phyloP scores from a whole-genome alignment of 2,888 invertebrate genomes.

The Prenolepis imparis region DNA sequence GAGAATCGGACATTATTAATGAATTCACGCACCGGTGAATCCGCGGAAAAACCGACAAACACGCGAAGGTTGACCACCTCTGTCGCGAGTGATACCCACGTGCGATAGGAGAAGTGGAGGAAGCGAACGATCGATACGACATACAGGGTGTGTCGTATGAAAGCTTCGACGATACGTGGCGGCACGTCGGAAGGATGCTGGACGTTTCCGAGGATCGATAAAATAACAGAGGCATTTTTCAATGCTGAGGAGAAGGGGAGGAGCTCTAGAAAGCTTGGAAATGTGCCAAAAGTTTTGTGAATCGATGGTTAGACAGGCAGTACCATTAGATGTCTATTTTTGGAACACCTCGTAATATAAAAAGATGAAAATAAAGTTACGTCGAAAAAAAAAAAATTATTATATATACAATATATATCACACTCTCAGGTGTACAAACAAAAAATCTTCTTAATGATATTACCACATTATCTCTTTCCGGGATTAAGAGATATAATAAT shows the following conservation, averaged over 20 bases:
- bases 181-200: constrained; percentile 29
- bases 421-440: not conserved
- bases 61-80: constrained; percentile 46
- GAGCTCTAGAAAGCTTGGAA: not conserved
- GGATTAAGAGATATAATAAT: not conserved
- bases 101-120: constrained; percentile 38
- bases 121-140: constrained; percentile 37
- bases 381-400: not conserved
- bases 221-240: constrained; percentile 3
- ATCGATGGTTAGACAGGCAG: not conserved
- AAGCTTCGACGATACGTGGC: constrained; percentile 5
- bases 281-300: not conserved
- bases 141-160: constrained; percentile 46
- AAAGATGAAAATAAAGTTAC: not conserved
- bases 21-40: constrained; percentile 1
- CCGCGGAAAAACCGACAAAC: constrained; percentile 15
- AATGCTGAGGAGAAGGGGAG: not conserved
- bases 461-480: not conserved
- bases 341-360: not conserved
- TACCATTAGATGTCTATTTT: not conserved
- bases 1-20: not conserved
- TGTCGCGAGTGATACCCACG: constrained; percentile 20
- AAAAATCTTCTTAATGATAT: not conserved
- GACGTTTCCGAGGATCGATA: constrained; percentile 36
- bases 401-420: not conserved